A percentile compares a stretch with the other conserved stretches of the same genome.
Evolutionary conservation across 1,140 invertebrate species (phyloP).

Genomic region (Telenomus remus): DNA sequence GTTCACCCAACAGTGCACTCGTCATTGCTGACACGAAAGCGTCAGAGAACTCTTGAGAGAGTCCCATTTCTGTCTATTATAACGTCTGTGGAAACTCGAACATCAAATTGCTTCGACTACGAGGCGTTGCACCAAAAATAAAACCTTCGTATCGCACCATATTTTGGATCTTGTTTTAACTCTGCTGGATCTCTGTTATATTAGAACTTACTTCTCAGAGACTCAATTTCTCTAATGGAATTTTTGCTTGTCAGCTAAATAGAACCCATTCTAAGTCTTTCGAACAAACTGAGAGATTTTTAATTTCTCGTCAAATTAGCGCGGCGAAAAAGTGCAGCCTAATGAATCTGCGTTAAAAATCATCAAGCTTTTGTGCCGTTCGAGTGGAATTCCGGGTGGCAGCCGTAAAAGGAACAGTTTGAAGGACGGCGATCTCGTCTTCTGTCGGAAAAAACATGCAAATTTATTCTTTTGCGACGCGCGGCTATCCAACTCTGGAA

Average conservation of each 20-base stretch:
- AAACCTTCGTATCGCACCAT: conserved; percentile 30
- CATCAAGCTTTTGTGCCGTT: not conserved
- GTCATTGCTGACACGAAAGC: conserved; percentile 38
- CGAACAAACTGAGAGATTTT: too few species aligned
- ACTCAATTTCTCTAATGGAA: not conserved
- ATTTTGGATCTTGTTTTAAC: conserved; percentile 29
- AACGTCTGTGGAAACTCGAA: conserved; percentile 15
- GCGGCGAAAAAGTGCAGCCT: conserved; percentile 17
- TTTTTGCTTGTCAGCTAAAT: too few species aligned
- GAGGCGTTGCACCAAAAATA: conserved; percentile 3
- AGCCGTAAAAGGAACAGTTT: conserved; percentile 54
- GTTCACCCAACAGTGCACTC: conserved; percentile 24
- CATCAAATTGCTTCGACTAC: conserved; percentile 40
- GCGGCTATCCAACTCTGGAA: conserved; percentile 51
- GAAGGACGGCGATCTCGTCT: conserved; percentile 69
- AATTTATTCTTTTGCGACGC: conserved; percentile 62
- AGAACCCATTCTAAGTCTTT: too few species aligned
- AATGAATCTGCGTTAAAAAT: conserved; percentile 44
- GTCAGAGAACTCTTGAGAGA: conserved; percentile 22
- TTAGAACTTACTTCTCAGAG: not conserved
- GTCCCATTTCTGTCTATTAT: conserved; percentile 23
- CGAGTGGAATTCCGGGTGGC: conserved; percentile 54
- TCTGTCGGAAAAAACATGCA: conserved; percentile 65
- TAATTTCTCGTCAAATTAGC: too few species aligned
- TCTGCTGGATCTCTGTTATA: not conserved